These are phyloP conservation scores for Heterocephalus glaber DNA, from an alignment of 2,113 vertebrate genomes.

Conservation along the genomic window DNA sequence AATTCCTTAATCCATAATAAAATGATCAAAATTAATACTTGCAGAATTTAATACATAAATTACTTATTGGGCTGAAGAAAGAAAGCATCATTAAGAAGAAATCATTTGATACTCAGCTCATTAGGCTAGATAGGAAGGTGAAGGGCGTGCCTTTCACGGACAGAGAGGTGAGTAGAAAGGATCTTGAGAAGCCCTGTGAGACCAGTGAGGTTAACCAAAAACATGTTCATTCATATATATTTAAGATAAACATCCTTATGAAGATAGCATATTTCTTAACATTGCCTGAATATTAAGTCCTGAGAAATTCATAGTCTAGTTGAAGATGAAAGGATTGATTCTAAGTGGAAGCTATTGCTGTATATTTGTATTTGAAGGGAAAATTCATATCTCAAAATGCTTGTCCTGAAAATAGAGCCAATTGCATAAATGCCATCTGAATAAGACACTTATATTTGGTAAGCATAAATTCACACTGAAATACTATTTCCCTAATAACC, in stretches of 20 bases:
- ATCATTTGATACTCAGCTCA: not conserved
- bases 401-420: conserved; percentile 68
- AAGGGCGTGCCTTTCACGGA: not conserved
- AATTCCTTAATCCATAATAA: conserved; percentile 35
- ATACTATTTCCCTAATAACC: conserved; percentile 75
- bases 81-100: not conserved
- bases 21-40: conserved; percentile 34
- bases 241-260: conserved; percentile 50
- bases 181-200: not conserved
- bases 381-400: conserved; percentile 59
- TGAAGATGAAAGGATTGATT: conserved; percentile 56
- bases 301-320: conserved; percentile 11
- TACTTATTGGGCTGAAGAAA: conserved; percentile 24
- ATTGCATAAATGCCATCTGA: conserved; percentile 68
- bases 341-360: conserved; percentile 45
- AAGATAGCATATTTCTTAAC: not conserved
- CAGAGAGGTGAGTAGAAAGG: not conserved
- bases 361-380: conserved; percentile 59
- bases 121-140: not conserved
- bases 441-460: conserved; percentile 69
- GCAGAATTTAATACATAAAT: not conserved
- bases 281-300: conserved; percentile 36
- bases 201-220: conserved; percentile 29
- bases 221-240: not conserved
- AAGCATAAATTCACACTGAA: conserved; percentile 72